A percentile compares a stretch with the other conserved stretches of the same genome.
phyloP scores from a whole-genome alignment of 1,140 invertebrate genomes.

The Microplitis demolitor region DNA sequence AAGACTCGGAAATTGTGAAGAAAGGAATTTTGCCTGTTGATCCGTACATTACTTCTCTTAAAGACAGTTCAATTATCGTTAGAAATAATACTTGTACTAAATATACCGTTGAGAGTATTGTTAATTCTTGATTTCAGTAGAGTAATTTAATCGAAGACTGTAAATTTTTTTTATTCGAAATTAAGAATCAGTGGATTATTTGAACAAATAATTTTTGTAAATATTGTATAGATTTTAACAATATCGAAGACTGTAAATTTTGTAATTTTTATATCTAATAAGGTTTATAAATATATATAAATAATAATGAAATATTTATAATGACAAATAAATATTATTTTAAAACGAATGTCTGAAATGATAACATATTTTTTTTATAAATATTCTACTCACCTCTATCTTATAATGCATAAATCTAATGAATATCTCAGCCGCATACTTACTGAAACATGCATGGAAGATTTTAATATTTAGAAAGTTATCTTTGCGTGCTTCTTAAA shows the following conservation, averaged over 20 bases:
- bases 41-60: slow-evolving; percentile 15
- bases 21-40: slow-evolving; percentile 13
- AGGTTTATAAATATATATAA: slow-evolving; percentile 7
- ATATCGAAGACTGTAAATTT: slow-evolving; percentile 28
- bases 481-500: too few species aligned
- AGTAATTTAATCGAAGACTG: not conserved
- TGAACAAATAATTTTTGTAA: not conserved
- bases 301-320: not conserved
- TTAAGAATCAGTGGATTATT: not conserved
- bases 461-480: too few species aligned
- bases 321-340: not conserved
- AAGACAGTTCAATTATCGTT: slow-evolving; percentile 13
- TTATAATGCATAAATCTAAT: not conserved
- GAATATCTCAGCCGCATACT: not conserved
- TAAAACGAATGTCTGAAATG: not conserved
- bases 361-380: not conserved
- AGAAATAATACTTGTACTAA: slow-evolving; percentile 47
- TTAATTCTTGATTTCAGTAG: slow-evolving; percentile 48
- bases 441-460: too few species aligned
- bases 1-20: slow-evolving; percentile 7
- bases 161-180: not conserved
- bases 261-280: slow-evolving; percentile 25
- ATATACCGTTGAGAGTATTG: slow-evolving; percentile 57
- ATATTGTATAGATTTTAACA: slow-evolving; percentile 20
- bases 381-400: not conserved